Evolutionary conservation across 1,140 invertebrate species (phyloP), one percentile per base, ranked within the genome.

Genomic region (Antheraea mylitta): DNA sequence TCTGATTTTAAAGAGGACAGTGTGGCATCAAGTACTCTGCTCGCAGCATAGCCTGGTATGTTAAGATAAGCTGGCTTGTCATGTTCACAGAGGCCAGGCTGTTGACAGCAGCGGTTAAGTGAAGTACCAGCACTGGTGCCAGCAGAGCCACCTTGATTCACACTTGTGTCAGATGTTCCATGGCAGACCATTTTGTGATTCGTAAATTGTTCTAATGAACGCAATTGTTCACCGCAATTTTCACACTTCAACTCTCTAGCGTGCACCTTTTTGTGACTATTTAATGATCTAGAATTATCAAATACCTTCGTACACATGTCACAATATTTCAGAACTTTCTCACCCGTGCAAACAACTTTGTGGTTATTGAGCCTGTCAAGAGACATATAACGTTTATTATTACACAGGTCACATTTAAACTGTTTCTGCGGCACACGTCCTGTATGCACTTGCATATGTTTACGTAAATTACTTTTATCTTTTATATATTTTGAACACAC

Each of bases 401-500:
- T 93, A 72, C 92, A 93, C 58, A 93, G 70, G 70, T 93, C 92
- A 89, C 92, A 93, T 74, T 93, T 93, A 71, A 93, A 93, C 69
- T 93, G 92, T 74, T 92, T 93, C 75, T 93, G 92, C 64, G 92
- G 92, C n/a, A 93, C 89, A 30, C 92, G 77, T 11, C 92, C 92
- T 70, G 91, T 93, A 72, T 93, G 92, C 7, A 93, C 92, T 79
- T 93, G 92, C 92, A 93, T 93, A 75, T 93, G 91, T 77, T 93
- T 93, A 67, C 92, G 89, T 72, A 93, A 71, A 69, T 93, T 93
- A 78, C 91, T 92, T 74, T 93, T 93, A 80, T 93, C 92, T 81
- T 93, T 93, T 63, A 93, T 93, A 70, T 93, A 93, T 78, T 93
- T 93, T 70, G 92, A 92, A 79, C 92, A 93, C 18, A 93, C 92